phyloP scores from a whole-genome alignment of 2,797 vertebrate genomes.

The Pelochelys cantorii region DNA sequence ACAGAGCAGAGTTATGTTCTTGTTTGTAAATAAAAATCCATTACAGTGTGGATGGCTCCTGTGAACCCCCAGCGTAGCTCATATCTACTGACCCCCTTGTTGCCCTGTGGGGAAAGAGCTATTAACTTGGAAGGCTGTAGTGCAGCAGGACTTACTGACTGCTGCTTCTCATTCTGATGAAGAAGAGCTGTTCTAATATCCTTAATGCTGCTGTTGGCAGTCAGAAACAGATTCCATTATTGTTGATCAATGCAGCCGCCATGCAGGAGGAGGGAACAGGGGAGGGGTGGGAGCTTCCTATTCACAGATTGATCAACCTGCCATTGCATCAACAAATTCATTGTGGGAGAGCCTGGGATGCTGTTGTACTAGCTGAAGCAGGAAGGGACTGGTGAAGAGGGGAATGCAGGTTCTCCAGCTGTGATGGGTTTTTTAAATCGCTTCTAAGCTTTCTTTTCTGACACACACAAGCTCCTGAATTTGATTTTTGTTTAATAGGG shows the following conservation, averaged over 20 bases:
- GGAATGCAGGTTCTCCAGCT: conserved; percentile 54
- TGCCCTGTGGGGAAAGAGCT: conserved; percentile 52
- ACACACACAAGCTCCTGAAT: conserved; percentile 75
- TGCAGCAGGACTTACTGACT: conserved; percentile 66
- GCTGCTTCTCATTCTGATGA: conserved; percentile 66
- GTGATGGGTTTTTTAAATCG: conserved; percentile 54
- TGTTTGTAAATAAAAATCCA: not conserved
- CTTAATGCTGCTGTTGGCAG: conserved; percentile 81
- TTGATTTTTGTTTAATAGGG: conserved; percentile 57
- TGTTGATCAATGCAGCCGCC: conserved; percentile 85
- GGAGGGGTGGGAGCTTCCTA: conserved; percentile 82
- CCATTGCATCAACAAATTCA: conserved; percentile 80
- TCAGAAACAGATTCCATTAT: conserved; percentile 82
- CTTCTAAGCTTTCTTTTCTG: conserved; percentile 67
- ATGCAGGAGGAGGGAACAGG: conserved; percentile 78
- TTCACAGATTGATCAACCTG: conserved; percentile 86
- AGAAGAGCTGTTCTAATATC: conserved; percentile 76
- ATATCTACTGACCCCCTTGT: not conserved
- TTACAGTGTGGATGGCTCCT: not conserved
- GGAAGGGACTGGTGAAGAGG: conserved; percentile 70
- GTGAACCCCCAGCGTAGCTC: conserved; percentile 19
- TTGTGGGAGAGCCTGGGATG: conserved; percentile 76
- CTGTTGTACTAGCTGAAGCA: conserved; percentile 75
- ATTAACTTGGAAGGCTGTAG: conserved; percentile 65
- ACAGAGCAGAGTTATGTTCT: not conserved